Percentiles rank a stretch among this genome's conserved stretches.
Evolutionary conservation across 2,797 vertebrate species (phyloP).

Genomic region (Tragopan temminckii): DNA sequence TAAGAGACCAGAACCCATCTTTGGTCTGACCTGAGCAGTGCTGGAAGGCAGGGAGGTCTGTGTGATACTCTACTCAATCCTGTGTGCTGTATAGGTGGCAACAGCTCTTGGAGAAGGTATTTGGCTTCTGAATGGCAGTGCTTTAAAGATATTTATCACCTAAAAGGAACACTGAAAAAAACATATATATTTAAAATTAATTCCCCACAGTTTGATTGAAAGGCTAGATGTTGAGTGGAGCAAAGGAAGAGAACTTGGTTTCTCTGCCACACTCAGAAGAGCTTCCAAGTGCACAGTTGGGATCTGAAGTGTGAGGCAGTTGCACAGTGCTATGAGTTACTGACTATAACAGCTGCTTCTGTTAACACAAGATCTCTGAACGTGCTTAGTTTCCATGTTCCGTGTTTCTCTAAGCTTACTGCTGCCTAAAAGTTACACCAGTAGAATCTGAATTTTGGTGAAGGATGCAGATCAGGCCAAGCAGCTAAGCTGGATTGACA

Average conservation of each 20-base stretch:
- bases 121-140: neutral
- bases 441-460: neutral
- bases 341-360: neutral
- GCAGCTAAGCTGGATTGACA: neutral
- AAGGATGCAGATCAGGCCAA: neutral
- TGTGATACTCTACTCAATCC: neutral
- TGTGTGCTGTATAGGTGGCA: rapidly evolving
- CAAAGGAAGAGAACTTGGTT: neutral
- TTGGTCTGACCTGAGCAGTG: neutral
- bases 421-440: rapidly evolving
- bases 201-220: neutral
- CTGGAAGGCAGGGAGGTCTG: rapidly evolving
- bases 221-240: neutral
- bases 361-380: neutral
- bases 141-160: neutral
- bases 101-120: neutral
- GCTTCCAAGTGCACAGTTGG: neutral
- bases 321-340: neutral
- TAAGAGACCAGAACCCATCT: neutral
- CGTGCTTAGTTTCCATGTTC: neutral
- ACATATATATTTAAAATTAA: rapidly evolving
- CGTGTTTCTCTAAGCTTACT: neutral
- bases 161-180: neutral
- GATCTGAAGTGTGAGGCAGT: neutral
- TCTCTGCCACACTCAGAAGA: neutral